These are phyloP conservation scores for Platyrinchus mystaceus DNA, from an alignment of 2,797 vertebrate genomes.

Conservation along the genomic window DNA sequence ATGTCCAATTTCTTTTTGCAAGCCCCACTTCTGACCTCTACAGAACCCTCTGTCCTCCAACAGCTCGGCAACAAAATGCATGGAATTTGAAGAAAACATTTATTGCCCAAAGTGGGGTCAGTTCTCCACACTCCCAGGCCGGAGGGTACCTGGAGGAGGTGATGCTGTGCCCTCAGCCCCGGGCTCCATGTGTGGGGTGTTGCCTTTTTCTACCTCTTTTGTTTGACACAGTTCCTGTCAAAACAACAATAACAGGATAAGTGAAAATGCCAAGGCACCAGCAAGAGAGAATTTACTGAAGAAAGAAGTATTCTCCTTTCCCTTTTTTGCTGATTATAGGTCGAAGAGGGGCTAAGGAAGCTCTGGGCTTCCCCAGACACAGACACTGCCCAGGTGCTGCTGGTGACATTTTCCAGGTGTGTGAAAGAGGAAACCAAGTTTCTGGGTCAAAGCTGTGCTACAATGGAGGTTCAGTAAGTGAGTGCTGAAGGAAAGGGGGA, in stretches of 20 bases:
- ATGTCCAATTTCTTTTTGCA: accelerated
- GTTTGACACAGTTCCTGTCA: constrained; percentile 20
- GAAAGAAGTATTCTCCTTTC: background rate
- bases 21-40: background rate
- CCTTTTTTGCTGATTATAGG: background rate
- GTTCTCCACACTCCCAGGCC: background rate
- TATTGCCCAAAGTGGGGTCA: background rate
- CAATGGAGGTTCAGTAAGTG: accelerated
- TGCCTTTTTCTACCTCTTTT: background rate
- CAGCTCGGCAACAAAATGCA: accelerated
- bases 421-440: background rate
- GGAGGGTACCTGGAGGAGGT: background rate
- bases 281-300: background rate
- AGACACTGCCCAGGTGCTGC: accelerated
- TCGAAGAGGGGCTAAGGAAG: background rate
- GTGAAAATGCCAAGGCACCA: background rate
- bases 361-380: accelerated
- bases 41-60: background rate
- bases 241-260: background rate
- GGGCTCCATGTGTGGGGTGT: accelerated
- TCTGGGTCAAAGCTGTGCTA: background rate
- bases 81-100: accelerated
- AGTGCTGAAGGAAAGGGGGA: background rate
- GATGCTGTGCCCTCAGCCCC: background rate
- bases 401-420: background rate